Base-by-base conservation (phyloP, 2,113 vertebrate genomes). In the Peromyscus polionotus region DNA sequence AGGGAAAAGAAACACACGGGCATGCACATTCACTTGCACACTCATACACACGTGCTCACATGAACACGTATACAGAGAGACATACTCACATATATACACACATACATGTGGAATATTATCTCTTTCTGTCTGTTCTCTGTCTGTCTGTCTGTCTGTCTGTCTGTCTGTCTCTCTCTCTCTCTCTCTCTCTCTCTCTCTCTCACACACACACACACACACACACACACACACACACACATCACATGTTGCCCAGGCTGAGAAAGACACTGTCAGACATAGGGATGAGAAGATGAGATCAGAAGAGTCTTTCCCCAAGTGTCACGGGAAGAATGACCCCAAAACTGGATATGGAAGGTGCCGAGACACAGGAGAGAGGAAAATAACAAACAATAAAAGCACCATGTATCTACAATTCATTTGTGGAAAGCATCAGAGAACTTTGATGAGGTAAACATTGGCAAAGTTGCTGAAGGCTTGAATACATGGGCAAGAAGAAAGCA, bases 201-300 rank as follows among this genome's bases (percentile, higher is more conserved):
- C 79, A 81, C 79, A 59, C 33, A 80, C 48, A 80, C 48, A 80
- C 79, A 57, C 19, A n/a, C 79, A 57, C 79, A 59, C 51, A 24
- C 57, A 26, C 80, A 80, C 77, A 57, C 77, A 57, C 51, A 80
- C 77, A 80, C 31, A 57, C 16, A 54, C 77, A 80, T 33, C 0
- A 67, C 5, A 51, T n/a, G 45, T 26, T 7, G 0, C 2, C 17
- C 19, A 10, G 11, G 2, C 7, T 16, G 76, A 80, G 19, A 26
- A 14, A 8, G 14, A 42, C 73, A 16, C 1, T 3, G 2, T n/a
- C 42, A 61, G 67, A 39, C 22, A 57, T 0, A 84, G 36, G 7
- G 36, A 9, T 51, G 16, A 81, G n/a, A 70, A 73, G 36, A 6
- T 65, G 26, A 10, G 13, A 14, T 7, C 26, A 65, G 67, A 51